Evolutionary conservation across 2,113 vertebrate species (phyloP).

Genomic region (Cebidichthys violaceus): DNA sequence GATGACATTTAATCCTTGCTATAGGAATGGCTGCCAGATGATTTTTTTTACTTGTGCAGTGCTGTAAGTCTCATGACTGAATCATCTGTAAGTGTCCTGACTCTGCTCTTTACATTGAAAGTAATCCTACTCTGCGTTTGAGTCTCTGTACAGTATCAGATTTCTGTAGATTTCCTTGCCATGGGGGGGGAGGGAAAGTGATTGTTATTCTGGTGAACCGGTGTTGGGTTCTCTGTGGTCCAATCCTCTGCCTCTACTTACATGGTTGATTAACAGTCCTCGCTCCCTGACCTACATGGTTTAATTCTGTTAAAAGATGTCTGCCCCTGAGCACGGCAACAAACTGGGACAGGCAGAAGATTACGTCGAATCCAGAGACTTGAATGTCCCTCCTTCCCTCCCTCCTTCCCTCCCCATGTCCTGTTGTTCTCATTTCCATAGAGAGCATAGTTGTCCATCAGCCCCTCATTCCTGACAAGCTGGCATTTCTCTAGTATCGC

Average conservation of each 20-base stretch:
- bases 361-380: slow-evolving; percentile 2
- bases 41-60: slow-evolving; percentile 1
- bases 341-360: slow-evolving; percentile 50
- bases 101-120: not conserved
- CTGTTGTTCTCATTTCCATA: not conserved
- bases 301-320: slow-evolving; percentile 61
- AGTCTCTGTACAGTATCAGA: not conserved
- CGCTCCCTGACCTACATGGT: slow-evolving; percentile 57
- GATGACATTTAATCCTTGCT: slow-evolving; percentile 10
- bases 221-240: slow-evolving; percentile 27
- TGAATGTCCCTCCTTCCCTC: not conserved
- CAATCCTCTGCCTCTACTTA: slow-evolving; percentile 18
- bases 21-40: not conserved
- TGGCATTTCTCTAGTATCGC: not conserved
- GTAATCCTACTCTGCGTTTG: not conserved
- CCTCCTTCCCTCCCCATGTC: not conserved
- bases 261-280: slow-evolving; percentile 62
- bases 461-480: not conserved
- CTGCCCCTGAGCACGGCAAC: slow-evolving; percentile 10
- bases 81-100: not conserved
- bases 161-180: not conserved
- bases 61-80: not conserved
- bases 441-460: not conserved
- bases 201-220: slow-evolving; percentile 1
- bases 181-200: not conserved